phyloP scores from a whole-genome alignment of 2,797 vertebrate genomes.

The Echiichthys vipera region DNA sequence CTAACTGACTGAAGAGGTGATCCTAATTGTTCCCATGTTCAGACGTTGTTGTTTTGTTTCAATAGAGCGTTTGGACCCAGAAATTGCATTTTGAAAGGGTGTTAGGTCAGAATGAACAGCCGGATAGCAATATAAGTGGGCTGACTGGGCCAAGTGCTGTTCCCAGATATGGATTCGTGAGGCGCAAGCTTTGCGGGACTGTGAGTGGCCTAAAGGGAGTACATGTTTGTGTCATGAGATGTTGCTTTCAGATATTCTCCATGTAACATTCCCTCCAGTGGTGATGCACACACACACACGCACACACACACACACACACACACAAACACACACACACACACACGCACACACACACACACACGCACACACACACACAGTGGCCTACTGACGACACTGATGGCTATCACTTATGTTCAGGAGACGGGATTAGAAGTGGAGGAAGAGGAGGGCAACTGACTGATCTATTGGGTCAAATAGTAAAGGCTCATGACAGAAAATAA shows the following conservation, averaged over 20 bases:
- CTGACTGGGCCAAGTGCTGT: neutral
- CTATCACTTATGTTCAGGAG: slow-evolving; percentile 12
- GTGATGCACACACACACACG: slow-evolving; percentile 1
- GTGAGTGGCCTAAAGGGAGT: slow-evolving; percentile 26
- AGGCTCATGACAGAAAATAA: neutral
- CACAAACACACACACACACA: slow-evolving; percentile 11
- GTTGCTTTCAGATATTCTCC: slow-evolving; percentile 28
- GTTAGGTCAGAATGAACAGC: too few relatives aligned
- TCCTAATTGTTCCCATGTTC: too few relatives aligned
- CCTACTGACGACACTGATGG: slow-evolving; percentile 14
- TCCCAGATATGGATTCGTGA: slow-evolving; percentile 39
- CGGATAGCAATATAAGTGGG: too few relatives aligned
- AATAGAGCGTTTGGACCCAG: too few relatives aligned
- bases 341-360: slow-evolving; percentile 1
- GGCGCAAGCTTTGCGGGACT: slow-evolving; percentile 33
- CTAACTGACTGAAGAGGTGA: too few relatives aligned
- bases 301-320: neutral
- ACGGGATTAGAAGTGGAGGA: neutral
- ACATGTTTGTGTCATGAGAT: slow-evolving; percentile 1
- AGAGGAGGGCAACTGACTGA: neutral
- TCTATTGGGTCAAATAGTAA: neutral
- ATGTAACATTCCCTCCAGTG: slow-evolving; percentile 11
- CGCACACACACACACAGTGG: too few relatives aligned
- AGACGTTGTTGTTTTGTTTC: too few relatives aligned
- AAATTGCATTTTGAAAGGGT: too few relatives aligned